Base-by-base conservation (phyloP, 2,797 vertebrate species). In the Silurus lanzhouensis region DNA sequence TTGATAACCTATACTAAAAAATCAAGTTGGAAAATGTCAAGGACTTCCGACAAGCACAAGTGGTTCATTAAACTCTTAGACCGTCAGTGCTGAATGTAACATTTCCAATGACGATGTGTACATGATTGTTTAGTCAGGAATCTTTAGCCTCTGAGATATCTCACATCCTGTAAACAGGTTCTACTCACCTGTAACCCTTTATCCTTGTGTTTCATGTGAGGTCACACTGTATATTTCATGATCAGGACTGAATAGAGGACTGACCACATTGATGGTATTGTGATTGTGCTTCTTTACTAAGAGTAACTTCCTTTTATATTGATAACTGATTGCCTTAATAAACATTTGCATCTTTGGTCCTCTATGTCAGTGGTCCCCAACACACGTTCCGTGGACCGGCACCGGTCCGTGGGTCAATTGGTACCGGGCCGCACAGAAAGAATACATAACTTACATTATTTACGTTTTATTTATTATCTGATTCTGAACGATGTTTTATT, bases 1-100 rank as follows among this genome's bases (percentile, higher is more conserved):
- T 76, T 66, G 17, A 76, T 63, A 79, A 79, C 31, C 12, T 0
- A 12, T 63, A 19, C 31, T 38, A n/a, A 7, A 63, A 22, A 52
- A 80, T 17, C 12, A 48, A 25, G 44, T 19, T 25, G 15, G 78
- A 48, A 79, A 79, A 79, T 63, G 77, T 79, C 58, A 63, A 63
- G 31, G 58, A 61, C 76, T 61, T 64, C 77, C 60, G 75, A 7
- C 48, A 10, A 31, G 27, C 55, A 25, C 20, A 46, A 63, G 38
- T n/a, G 60, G 77, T 63, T 63, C 19, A 61, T 77, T 27, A 58
- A 58, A 60, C 55, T 77, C 27, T 17, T 60, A 17, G 27, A 38
- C 25, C 25, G 0, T 77, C 25, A 55, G n/a, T n/a, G 3, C n/a
- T 1, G 25, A 38, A 38, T 77, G 17, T 20, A 60, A 77, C 27